Percentiles rank a stretch among this genome's conserved stretches.
Evolutionary conservation across 2,888 invertebrate species (phyloP).

Genomic region (Mythimna impura): DNA sequence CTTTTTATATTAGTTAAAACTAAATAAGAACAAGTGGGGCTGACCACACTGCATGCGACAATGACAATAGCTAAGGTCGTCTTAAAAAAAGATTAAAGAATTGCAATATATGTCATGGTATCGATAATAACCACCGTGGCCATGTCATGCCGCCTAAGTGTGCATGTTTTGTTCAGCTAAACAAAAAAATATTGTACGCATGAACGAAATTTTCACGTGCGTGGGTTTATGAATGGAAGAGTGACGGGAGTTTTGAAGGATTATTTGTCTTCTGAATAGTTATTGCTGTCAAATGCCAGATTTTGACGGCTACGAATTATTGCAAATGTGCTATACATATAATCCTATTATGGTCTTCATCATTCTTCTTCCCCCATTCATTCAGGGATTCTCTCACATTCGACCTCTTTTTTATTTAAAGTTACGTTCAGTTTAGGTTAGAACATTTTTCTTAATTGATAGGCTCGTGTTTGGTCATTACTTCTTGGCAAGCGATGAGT

Average conservation of each 20-base stretch:
- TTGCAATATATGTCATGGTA: constrained; percentile 85
- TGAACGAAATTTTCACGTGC: constrained; percentile 30
- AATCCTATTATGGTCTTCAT: neutral
- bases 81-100: constrained; percentile 78
- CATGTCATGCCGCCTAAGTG: constrained; percentile 67
- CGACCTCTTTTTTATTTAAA: too few relatives aligned
- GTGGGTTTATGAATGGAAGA: constrained; percentile 33
- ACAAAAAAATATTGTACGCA: constrained; percentile 50
- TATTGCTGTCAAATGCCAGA: neutral
- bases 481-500: too few relatives aligned
- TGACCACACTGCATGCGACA: constrained; percentile 75
- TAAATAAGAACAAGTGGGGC: constrained; percentile 83
- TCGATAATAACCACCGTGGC: constrained; percentile 69
- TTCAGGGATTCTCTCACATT: too few relatives aligned
- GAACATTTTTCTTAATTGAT: too few relatives aligned
- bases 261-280: constrained; percentile 1
- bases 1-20: constrained; percentile 84
- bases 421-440: too few relatives aligned
- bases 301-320: neutral
- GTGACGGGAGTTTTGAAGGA: neutral
- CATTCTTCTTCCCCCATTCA: too few relatives aligned
- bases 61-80: constrained; percentile 82
- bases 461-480: too few relatives aligned
- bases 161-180: constrained; percentile 41
- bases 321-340: neutral